Base-by-base conservation (phyloP, 2,888 invertebrate genomes). In the Vanessa cardui region DNA sequence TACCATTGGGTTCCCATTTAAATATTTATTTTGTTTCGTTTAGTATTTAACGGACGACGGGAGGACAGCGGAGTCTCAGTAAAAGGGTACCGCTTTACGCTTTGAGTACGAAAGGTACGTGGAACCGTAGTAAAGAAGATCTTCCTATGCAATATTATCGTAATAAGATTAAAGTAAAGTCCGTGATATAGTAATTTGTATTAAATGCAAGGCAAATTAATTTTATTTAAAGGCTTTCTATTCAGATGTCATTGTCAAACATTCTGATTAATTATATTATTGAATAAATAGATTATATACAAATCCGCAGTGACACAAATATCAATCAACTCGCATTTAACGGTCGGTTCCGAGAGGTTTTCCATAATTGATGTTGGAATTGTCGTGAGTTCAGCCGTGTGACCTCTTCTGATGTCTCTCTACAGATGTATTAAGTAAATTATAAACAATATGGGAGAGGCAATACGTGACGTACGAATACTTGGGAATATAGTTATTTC, bases 361-460 rank as follows among this genome's bases (percentile, higher is more conserved):
- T 62, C 63, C 63, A 66, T 70, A 66, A 70, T 64, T 66, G 69
- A 66, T 70, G 66, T 64, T 66, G 56, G 66, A 61, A 60, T 61
- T 60, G 63, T 64, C 66, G 66, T 63, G 66, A 65, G 69, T 66
- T 66, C 66, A 70, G 45, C 6, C 44, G 46, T 52, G 45, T 61
- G 58, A 58, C 69, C 69, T 54, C 33, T 66, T 69, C 56, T 56
- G 33, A 58, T 61, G 58, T 62, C 39, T 54, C 26, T 54, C 52
- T 39, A 39, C 39, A 12, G 39, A 39, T 39, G 60, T 61, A 66
- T 56, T 56, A 50, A 49, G 59, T 45, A 58, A 50, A 58, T 60
- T 56, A 56, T 56, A 39, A 56, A 56, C 56, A 56, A 56, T 56
- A 56, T 56, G 56, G 26, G 26, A 50, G 49, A 49, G 9, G 49